phyloP scores from a whole-genome alignment of 2,888 invertebrate species.

The Bimastos eiseni region DNA sequence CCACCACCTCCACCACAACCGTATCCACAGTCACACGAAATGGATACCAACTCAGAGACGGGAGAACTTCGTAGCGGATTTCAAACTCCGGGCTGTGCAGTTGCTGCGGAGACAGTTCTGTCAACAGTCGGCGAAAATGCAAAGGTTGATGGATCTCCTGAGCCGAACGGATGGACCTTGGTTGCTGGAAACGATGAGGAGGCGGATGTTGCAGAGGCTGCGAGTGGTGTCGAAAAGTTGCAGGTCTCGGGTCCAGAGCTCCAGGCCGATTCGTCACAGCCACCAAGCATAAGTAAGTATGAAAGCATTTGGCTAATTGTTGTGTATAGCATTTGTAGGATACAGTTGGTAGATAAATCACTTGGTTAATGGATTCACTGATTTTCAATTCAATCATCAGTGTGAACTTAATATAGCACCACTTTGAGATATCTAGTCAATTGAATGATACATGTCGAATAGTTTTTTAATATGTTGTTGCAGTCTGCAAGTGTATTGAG shows the following conservation, averaged over 20 bases:
- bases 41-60: constrained; percentile 20
- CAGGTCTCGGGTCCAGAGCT: background rate
- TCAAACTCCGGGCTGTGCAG: background rate
- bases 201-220: constrained; percentile 16
- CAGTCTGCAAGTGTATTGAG: background rate
- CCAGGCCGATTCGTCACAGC: background rate
- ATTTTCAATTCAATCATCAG: too few species aligned
- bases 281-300: constrained; percentile 17
- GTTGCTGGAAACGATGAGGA: background rate
- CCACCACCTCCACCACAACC: background rate
- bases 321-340: background rate
- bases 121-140: background rate
- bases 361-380: background rate
- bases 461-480: background rate
- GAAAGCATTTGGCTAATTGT: background rate
- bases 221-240: constrained; percentile 26
- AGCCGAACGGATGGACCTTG: constrained; percentile 29
- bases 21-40: background rate
- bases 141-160: background rate
- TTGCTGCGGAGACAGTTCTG: background rate
- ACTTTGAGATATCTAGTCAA: too few species aligned
- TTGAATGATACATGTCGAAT: background rate
- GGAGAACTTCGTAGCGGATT: constrained; percentile 15
- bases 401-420: too few species aligned
- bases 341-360: background rate